Percentiles rank a stretch among this genome's conserved stretches.
Evolutionary conservation across 2,888 invertebrate genomes (phyloP).

Genomic region (Euspilapteryx auroguttella): DNA sequence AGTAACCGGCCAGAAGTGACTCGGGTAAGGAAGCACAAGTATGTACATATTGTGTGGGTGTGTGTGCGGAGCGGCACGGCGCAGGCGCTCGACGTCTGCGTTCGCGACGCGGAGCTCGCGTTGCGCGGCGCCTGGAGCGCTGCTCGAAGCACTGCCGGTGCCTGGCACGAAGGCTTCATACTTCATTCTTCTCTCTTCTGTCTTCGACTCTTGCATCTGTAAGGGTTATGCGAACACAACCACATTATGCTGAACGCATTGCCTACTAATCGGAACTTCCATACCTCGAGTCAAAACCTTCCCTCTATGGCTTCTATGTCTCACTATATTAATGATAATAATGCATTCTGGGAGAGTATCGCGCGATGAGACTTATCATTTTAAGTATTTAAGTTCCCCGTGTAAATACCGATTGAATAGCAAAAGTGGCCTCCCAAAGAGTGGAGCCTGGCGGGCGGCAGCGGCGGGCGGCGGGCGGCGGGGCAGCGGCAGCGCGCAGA

Average conservation of each 20-base stretch:
- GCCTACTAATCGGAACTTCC: slow-evolving; percentile 43
- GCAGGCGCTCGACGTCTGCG: too few species aligned
- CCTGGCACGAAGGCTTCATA: too few species aligned
- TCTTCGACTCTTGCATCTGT: slow-evolving; percentile 47
- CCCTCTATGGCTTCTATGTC: slow-evolving; percentile 21
- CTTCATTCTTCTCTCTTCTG: slow-evolving; percentile 18
- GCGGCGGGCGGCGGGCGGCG: slow-evolving; percentile 27
- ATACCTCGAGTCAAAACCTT: slow-evolving; percentile 44
- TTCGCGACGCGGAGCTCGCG: too few species aligned
- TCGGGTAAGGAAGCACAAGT: slow-evolving; percentile 38
- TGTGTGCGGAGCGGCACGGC: too few species aligned
- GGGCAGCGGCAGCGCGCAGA: slow-evolving; percentile 18
- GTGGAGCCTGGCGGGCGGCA: slow-evolving; percentile 33
- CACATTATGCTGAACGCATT: slow-evolving; percentile 57
- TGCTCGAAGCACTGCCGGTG: slow-evolving; percentile 9
- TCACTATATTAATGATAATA: slow-evolving; percentile 1
- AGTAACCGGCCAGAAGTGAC: too few species aligned
- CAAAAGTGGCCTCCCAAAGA: slow-evolving; percentile 51
- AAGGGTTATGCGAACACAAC: slow-evolving; percentile 59
- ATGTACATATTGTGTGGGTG: slow-evolving; percentile 1
- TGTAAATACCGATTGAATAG: slow-evolving; percentile 60
- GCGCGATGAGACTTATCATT: slow-evolving; percentile 40
- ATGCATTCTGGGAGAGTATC: slow-evolving; percentile 24
- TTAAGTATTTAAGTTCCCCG: slow-evolving; percentile 56
- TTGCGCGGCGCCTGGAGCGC: too few species aligned